Evolutionary conservation across 2,888 invertebrate species (phyloP).

Genomic region (Mesopsocus fuscifrons): DNA sequence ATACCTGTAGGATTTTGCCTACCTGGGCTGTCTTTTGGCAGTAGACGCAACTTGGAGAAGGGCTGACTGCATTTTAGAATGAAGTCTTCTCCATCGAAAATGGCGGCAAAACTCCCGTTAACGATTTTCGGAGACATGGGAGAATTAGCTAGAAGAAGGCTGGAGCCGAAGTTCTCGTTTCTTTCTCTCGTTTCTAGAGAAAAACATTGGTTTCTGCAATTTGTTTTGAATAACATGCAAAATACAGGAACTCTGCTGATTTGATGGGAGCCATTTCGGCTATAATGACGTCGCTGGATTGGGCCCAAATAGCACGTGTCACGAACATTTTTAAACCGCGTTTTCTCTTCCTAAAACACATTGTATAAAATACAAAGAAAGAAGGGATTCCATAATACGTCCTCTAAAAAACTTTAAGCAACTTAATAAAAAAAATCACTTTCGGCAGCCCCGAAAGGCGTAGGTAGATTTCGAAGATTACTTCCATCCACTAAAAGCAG

Average conservation of each 20-base stretch:
- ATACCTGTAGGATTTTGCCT: no score
- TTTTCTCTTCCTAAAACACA: no score
- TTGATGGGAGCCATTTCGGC: not conserved
- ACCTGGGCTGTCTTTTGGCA: constrained; percentile 62
- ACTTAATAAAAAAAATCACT: no score
- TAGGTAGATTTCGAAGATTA: no score
- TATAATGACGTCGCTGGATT: not conserved
- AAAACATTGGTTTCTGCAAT: no score
- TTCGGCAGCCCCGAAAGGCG: no score
- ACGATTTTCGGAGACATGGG: constrained; percentile 95
- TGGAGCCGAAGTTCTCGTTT: constrained; percentile 81
- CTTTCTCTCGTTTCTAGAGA: constrained; percentile 57
- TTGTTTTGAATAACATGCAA: constrained; percentile 6
- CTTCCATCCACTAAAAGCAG: no score
- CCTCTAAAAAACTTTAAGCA: no score
- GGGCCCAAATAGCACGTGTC: no score
- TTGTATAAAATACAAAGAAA: no score
- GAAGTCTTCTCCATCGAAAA: constrained; percentile 62
- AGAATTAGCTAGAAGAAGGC: constrained; percentile 79
- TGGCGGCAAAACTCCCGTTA: constrained; percentile 81
- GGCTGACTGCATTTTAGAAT: constrained; percentile 29
- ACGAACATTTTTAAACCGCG: no score
- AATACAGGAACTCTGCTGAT: not conserved
- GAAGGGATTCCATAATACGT: no score
- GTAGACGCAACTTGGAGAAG: constrained; percentile 46